A percentile compares a stretch with the other conserved stretches of the same genome.
Evolutionary conservation across 2,797 vertebrate genomes (phyloP).

Genomic region (Lagodon rhomboides): DNA sequence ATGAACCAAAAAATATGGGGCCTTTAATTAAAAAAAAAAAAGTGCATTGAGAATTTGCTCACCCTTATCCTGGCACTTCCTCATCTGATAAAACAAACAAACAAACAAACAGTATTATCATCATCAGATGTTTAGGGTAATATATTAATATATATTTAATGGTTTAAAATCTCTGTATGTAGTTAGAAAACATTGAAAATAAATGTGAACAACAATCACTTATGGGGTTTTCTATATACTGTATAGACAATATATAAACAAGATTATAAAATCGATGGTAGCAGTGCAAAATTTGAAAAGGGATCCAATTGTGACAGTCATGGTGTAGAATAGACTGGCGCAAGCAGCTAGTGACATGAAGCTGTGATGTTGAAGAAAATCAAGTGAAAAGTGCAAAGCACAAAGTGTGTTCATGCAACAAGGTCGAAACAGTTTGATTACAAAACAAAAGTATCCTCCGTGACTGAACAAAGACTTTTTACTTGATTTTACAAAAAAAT

Average conservation of each 20-base stretch:
- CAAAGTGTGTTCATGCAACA: too few relatives aligned
- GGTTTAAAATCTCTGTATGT: neutral
- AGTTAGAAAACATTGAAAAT: neutral
- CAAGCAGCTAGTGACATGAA: too few relatives aligned
- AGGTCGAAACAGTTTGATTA: too few relatives aligned
- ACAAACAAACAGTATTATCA: constrained; percentile 2
- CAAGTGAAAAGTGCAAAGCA: too few relatives aligned
- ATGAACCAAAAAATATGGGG: too few relatives aligned
- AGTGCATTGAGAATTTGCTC: constrained; percentile 27
- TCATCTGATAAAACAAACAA: constrained; percentile 73
- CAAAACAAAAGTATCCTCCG: too few relatives aligned
- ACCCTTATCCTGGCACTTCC: constrained; percentile 76
- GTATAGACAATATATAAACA: neutral
- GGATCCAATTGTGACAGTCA: neutral
- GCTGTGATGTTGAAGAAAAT: too few relatives aligned
- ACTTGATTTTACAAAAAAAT: neutral
- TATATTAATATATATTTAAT: neutral
- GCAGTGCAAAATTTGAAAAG: too few relatives aligned
- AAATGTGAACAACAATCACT: neutral
- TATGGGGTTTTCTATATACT: neutral
- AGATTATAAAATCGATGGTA: neutral
- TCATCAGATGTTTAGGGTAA: neutral
- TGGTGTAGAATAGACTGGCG: neutral
- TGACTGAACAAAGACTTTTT: too few relatives aligned
- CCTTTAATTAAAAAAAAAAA: neutral